Conservation (phyloP, 2,888 invertebrate species). For the Sinhomidia bicolor region DNA sequence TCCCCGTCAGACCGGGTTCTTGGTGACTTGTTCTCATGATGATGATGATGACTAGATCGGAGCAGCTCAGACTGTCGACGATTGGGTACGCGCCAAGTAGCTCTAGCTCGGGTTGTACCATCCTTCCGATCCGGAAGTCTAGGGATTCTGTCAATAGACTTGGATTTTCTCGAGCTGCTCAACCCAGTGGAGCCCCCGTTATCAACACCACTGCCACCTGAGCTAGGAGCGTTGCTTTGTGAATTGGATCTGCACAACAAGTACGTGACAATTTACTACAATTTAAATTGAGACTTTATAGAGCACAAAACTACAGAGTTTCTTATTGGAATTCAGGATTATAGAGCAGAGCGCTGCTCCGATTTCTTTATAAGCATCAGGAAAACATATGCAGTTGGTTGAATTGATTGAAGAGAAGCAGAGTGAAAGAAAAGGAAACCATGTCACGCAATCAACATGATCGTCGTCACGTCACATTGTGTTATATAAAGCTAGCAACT, state of each 20-base stretch:
- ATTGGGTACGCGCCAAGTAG: constrained; percentile 78
- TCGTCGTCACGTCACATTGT: background rate
- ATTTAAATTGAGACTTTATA: background rate
- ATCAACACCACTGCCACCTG: constrained; percentile 74
- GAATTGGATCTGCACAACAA: constrained; percentile 77
- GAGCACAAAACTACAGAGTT: background rate
- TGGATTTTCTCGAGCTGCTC: constrained; percentile 75
- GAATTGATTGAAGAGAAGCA: constrained; percentile 25
- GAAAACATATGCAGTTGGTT: background rate
- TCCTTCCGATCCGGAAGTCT: constrained; percentile 76
- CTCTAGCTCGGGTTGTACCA: constrained; percentile 74
- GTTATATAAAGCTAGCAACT: background rate
- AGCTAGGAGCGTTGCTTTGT: constrained; percentile 78
- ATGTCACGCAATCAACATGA: constrained; percentile 59
- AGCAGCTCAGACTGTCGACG: constrained; percentile 68
- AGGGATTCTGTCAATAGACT: constrained; percentile 79
- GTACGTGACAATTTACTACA: background rate
- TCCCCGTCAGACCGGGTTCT: constrained; percentile 78
- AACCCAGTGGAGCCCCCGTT: constrained; percentile 52
- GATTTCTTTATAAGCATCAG: background rate
- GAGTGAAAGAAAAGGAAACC: constrained; percentile 52
- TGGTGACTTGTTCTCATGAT: constrained; percentile 65
- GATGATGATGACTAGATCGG: constrained; percentile 62
- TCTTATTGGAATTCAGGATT: constrained; percentile 47
- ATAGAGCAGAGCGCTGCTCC: constrained; percentile 36